These are phyloP conservation scores for Drosophila triauraria DNA, from an alignment of 1,140 invertebrate genomes.

Conservation along the genomic window DNA sequence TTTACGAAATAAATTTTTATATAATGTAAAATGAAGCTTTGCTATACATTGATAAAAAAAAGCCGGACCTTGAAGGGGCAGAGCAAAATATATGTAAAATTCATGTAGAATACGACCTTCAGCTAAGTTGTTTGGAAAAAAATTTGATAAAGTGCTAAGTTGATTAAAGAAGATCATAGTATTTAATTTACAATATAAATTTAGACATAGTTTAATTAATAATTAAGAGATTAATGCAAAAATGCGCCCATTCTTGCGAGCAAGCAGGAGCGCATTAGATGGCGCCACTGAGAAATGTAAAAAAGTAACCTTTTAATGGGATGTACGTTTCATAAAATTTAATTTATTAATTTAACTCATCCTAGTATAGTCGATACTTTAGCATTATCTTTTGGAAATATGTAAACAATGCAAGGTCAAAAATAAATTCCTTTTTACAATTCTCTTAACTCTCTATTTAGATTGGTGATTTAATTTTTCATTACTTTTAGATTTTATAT, in stretches of 20 bases:
- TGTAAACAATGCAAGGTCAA: too few species aligned
- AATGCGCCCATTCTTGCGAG: background rate
- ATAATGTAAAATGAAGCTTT: background rate
- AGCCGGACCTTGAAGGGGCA: background rate
- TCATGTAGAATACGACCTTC: background rate
- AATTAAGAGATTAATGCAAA: background rate
- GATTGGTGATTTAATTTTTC: too few species aligned
- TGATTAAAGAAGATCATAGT: too few species aligned
- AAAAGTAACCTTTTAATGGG: background rate
- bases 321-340: too few species aligned
- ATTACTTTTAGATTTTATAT: too few species aligned
- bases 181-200: background rate
- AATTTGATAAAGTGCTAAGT: background rate
- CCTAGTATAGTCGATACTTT: too few species aligned
- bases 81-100: background rate
- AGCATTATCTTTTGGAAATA: too few species aligned
- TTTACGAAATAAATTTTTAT: background rate
- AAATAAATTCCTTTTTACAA: background rate
- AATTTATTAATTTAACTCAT: too few species aligned
- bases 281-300: constrained; percentile 9
- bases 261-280: too few species aligned
- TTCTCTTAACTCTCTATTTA: too few species aligned
- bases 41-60: background rate
- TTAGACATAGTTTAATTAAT: background rate
- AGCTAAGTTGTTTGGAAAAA: background rate